These are phyloP conservation scores for Panzeria rudis DNA, from an alignment of 2,888 invertebrate genomes.

Conservation along the genomic window DNA sequence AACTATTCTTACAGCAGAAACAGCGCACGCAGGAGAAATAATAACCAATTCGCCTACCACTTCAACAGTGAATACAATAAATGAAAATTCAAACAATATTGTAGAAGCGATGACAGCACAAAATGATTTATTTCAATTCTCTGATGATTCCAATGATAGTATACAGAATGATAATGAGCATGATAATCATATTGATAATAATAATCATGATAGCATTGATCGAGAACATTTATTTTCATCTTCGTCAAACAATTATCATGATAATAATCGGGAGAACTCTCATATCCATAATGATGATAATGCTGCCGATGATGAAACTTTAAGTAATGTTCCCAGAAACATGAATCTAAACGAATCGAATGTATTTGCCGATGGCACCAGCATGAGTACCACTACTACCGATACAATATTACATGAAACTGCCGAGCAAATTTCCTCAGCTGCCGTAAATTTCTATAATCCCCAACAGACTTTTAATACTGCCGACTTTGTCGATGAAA, in stretches of 20 bases:
- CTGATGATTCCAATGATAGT: constrained; percentile 48
- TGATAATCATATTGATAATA: constrained; percentile 1
- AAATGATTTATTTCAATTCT: constrained; percentile 21
- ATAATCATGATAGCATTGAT: background rate
- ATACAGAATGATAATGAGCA: constrained; percentile 21
- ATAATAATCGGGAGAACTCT: background rate
- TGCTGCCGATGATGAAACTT: constrained; percentile 28
- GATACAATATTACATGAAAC: constrained; percentile 67
- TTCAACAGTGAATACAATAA: background rate
- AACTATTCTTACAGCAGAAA: constrained; percentile 37
- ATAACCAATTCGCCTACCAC: background rate
- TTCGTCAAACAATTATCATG: constrained; percentile 17
- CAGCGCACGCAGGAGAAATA: background rate
- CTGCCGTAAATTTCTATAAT: constrained; percentile 70
- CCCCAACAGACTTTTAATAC: constrained; percentile 61
- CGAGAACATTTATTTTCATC: constrained; percentile 17
- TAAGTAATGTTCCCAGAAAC: constrained; percentile 40
- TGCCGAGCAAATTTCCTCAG: constrained; percentile 69
- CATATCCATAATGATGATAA: constrained; percentile 8
- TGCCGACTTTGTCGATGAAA: constrained; percentile 62
- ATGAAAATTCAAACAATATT: constrained; percentile 1
- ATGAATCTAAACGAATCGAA: constrained; percentile 56
- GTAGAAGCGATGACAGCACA: constrained; percentile 1
- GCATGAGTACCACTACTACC: constrained; percentile 66
- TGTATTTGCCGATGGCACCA: constrained; percentile 60